Conservation (phyloP, 2,113 vertebrate species). For the Anarhynchus alexandrinus region DNA sequence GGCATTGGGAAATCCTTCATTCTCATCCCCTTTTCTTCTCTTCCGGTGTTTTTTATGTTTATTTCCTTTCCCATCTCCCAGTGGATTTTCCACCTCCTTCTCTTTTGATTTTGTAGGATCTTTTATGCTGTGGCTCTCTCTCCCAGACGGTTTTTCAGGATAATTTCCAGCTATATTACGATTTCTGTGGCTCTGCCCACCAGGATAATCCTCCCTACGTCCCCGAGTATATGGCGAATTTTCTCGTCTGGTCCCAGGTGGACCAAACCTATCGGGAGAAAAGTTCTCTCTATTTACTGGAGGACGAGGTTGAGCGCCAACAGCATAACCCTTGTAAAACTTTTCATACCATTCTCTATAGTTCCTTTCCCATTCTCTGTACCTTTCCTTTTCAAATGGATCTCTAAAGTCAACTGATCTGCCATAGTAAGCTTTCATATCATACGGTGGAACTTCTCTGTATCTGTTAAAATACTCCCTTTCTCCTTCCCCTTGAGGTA, state of each 20-base stretch:
- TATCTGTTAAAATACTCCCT: slow-evolving; percentile 81
- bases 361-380: slow-evolving; percentile 88
- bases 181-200: slow-evolving; percentile 74
- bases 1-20: slow-evolving; percentile 69
- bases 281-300: slow-evolving; percentile 76
- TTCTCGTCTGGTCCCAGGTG: slow-evolving; percentile 73
- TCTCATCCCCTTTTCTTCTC: slow-evolving; percentile 89
- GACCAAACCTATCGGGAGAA: slow-evolving; percentile 77
- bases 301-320: slow-evolving; percentile 76
- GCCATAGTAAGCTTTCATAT: slow-evolving; percentile 83
- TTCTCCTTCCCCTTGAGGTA: slow-evolving; percentile 77
- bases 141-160: slow-evolving; percentile 74
- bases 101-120: slow-evolving; percentile 76
- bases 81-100: slow-evolving; percentile 62
- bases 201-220: slow-evolving; percentile 70
- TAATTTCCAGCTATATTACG: slow-evolving; percentile 70
- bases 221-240: slow-evolving; percentile 85
- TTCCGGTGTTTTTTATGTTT: slow-evolving; percentile 87
- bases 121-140: slow-evolving; percentile 77
- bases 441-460: slow-evolving; percentile 83
- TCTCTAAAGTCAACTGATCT: slow-evolving; percentile 81
- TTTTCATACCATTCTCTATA: slow-evolving; percentile 95
- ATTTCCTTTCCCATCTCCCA: slow-evolving; percentile 73
- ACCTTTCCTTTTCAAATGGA: slow-evolving; percentile 86
- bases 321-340: slow-evolving; percentile 85